Conservation (phyloP, 2,113 vertebrate species). For the Rhynchopsitta pachyrhyncha region DNA sequence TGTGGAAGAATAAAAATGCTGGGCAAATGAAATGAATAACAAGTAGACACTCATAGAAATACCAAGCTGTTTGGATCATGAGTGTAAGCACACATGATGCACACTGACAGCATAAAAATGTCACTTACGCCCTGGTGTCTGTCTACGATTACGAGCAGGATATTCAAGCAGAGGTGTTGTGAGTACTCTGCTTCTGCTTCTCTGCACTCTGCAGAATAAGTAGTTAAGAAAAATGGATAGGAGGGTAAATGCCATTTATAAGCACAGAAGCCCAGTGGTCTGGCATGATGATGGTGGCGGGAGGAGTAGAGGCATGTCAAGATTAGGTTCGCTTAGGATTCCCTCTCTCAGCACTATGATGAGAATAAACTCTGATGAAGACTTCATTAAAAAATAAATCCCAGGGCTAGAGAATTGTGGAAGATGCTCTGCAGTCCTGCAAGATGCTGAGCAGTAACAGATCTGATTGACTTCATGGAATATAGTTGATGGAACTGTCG, state of each 20-base stretch:
- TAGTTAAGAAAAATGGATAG: constrained; percentile 10
- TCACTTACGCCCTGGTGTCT: constrained; percentile 1
- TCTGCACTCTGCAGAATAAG: not conserved
- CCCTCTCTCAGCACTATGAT: not conserved
- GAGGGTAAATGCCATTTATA: constrained; percentile 6
- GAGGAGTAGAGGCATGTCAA: not conserved
- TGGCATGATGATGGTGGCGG: not conserved
- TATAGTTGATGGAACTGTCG: not conserved
- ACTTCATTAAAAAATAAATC: not conserved
- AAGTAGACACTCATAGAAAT: not conserved
- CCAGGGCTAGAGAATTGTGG: not conserved
- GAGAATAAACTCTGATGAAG: not conserved
- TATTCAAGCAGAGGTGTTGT: constrained; percentile 56
- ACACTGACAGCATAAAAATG: not conserved
- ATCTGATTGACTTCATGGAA: not conserved
- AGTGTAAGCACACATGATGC: not conserved
- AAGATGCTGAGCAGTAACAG: not conserved
- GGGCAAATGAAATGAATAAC: not conserved
- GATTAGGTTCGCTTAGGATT: not conserved
- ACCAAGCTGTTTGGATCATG: not conserved
- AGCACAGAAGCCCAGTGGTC: not conserved
- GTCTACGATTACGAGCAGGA: not conserved
- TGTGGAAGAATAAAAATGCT: not conserved
- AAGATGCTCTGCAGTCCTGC: not conserved
- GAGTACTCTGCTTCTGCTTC: constrained; percentile 42